Conservation (phyloP, 2,113 vertebrate species). For the Pterocles burchelli region DNA sequence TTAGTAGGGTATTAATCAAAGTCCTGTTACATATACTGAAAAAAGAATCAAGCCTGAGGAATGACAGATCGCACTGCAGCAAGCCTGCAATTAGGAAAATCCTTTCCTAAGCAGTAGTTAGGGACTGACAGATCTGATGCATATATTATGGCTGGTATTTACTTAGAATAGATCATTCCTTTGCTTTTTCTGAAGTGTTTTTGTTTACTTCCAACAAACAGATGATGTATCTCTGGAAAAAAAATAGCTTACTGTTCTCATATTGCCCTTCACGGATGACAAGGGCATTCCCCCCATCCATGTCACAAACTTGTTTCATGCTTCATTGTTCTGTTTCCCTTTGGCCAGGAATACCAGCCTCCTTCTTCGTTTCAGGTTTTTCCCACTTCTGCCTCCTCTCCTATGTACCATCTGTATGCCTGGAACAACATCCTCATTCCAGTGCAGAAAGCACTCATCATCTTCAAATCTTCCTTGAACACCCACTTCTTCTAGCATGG, state of each 20-base stretch:
- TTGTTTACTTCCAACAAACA: neutral
- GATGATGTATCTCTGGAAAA: neutral
- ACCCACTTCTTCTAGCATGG: conserved; percentile 41
- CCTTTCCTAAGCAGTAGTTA: neutral
- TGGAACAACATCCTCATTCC: conserved; percentile 55
- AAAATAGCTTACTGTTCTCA: neutral
- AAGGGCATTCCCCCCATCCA: neutral
- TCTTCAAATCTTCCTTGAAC: conserved; percentile 43
- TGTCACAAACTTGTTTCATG: neutral
- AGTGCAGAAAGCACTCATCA: conserved; percentile 35
- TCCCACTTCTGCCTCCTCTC: conserved; percentile 52
- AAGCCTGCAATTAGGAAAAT: conserved; percentile 30
- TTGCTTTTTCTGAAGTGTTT: neutral
- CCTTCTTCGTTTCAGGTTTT: conserved; percentile 57
- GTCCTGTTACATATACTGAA: conserved; percentile 10
- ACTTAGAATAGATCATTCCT: conserved; percentile 11
- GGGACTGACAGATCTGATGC: conserved; percentile 1
- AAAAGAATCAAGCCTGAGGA: conserved; percentile 7
- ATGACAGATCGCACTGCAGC: conserved; percentile 33
- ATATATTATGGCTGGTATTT: conserved; percentile 10
- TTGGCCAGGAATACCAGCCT: conserved; percentile 26
- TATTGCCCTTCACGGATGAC: neutral
- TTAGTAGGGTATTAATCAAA: conserved; percentile 57
- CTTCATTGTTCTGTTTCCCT: conserved; percentile 21
- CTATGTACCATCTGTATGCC: conserved; percentile 39